phyloP scores from a whole-genome alignment of 2,113 vertebrate genomes.

The Micronisus gabar region DNA sequence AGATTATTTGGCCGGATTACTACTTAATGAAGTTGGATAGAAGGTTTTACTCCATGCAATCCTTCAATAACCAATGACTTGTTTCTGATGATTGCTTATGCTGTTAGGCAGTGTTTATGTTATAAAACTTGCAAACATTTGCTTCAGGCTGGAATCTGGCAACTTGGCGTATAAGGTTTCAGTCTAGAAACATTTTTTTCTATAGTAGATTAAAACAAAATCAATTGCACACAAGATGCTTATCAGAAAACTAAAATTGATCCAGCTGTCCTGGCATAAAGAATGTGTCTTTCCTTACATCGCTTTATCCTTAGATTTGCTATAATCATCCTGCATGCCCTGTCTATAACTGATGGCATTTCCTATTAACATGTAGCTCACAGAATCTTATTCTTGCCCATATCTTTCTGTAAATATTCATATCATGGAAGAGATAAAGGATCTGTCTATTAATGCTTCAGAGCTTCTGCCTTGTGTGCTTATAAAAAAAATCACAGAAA shows the following conservation, averaged over 20 bases:
- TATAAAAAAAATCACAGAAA: not conserved
- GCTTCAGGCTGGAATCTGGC: not conserved
- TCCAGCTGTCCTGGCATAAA: not conserved
- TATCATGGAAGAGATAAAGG: not conserved
- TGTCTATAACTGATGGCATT: not conserved
- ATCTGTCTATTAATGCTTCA: not conserved
- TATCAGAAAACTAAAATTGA: constrained; percentile 55
- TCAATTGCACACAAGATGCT: not conserved
- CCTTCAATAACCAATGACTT: not conserved
- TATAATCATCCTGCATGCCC: not conserved
- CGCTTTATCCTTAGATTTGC: not conserved
- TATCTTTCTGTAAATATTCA: constrained; percentile 15
- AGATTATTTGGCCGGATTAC: not conserved
- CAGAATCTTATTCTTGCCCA: not conserved
- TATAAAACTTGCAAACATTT: not conserved
- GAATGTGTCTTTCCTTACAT: not conserved
- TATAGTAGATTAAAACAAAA: constrained; percentile 16
- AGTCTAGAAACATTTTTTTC: not conserved
- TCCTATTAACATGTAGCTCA: constrained; percentile 1
- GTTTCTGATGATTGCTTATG: not conserved
- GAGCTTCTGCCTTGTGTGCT: not conserved
- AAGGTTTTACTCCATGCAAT: not conserved
- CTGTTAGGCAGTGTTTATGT: not conserved
- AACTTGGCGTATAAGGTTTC: not conserved
- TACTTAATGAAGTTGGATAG: not conserved